phyloP scores from a whole-genome alignment of 2,888 invertebrate species.

The Phorcus lineatus region DNA sequence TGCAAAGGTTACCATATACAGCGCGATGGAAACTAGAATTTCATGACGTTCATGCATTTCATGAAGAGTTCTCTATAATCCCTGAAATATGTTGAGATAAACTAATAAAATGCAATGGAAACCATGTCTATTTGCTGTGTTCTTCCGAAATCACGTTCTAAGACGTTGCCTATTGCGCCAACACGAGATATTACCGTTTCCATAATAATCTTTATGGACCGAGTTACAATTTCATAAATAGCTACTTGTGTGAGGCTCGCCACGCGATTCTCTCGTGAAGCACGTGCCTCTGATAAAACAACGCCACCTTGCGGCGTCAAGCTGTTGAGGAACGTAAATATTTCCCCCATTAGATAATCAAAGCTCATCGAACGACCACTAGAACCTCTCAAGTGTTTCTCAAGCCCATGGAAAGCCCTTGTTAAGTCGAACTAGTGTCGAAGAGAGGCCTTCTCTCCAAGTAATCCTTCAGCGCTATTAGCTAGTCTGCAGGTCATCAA shows the following conservation, averaged over 20 bases:
- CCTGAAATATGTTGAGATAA: no score
- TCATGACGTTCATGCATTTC: no score
- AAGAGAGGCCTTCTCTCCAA: not conserved
- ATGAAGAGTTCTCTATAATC: no score
- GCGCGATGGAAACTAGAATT: no score
- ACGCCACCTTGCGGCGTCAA: not conserved
- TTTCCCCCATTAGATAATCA: conserved; percentile 23
- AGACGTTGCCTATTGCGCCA: not conserved
- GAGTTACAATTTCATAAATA: conserved; percentile 27
- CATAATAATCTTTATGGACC: conserved; percentile 17
- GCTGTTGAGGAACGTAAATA: conserved; percentile 14
- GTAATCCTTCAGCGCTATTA: conserved; percentile 1
- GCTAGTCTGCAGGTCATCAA: not conserved
- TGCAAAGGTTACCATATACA: no score
- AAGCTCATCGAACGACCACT: conserved; percentile 20
- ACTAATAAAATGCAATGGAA: not conserved
- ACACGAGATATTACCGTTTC: not conserved
- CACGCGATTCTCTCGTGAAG: conserved; percentile 1
- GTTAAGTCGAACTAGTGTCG: conserved; percentile 6
- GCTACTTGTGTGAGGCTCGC: not conserved
- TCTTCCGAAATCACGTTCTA: not conserved
- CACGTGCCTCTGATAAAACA: not conserved
- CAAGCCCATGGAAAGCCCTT: conserved; percentile 9
- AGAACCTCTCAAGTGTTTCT: conserved; percentile 11
- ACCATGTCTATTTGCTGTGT: no score